A percentile compares a stretch with the other conserved stretches of the same genome.
Conservation (phyloP, 2,113 vertebrate species). For the Suricata suricatta region DNA sequence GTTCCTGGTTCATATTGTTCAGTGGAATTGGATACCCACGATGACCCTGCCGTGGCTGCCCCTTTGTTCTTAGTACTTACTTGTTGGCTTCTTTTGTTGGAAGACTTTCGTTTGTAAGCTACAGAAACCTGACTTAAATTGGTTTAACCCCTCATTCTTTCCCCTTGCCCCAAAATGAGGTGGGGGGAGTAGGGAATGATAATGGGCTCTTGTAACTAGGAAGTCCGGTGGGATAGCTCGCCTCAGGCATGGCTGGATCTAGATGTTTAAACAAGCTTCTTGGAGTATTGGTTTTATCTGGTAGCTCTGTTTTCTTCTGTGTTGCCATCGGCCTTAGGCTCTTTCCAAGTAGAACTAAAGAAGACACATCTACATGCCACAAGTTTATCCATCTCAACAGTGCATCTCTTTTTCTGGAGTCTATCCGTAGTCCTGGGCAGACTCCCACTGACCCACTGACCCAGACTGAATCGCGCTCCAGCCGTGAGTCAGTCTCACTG, state of each 20-base stretch:
- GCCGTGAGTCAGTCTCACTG: not conserved
- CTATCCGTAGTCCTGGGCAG: not conserved
- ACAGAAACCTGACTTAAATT: not conserved
- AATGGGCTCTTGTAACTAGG: not conserved
- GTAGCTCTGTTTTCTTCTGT: not conserved
- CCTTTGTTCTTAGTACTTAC: not conserved
- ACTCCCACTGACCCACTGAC: not conserved
- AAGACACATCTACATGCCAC: not conserved
- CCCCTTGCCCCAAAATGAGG: not conserved
- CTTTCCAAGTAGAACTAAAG: not conserved
- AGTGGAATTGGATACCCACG: not conserved
- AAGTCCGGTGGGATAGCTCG: not conserved
- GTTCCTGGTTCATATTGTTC: not conserved
- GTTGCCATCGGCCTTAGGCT: not conserved
- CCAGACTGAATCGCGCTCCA: not conserved
- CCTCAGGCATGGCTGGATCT: not conserved
- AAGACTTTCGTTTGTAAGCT: constrained; percentile 5
- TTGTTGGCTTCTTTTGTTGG: not conserved
- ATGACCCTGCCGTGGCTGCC: not conserved
- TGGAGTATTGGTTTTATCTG: not conserved
- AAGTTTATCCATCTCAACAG: not conserved
- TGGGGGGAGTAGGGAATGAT: not conserved
- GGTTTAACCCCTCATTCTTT: not conserved
- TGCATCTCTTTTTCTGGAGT: not conserved
- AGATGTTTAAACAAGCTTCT: not conserved